Evolutionary conservation across 2,797 vertebrate species (phyloP).

Genomic region (Pygocentrus nattereri): DNA sequence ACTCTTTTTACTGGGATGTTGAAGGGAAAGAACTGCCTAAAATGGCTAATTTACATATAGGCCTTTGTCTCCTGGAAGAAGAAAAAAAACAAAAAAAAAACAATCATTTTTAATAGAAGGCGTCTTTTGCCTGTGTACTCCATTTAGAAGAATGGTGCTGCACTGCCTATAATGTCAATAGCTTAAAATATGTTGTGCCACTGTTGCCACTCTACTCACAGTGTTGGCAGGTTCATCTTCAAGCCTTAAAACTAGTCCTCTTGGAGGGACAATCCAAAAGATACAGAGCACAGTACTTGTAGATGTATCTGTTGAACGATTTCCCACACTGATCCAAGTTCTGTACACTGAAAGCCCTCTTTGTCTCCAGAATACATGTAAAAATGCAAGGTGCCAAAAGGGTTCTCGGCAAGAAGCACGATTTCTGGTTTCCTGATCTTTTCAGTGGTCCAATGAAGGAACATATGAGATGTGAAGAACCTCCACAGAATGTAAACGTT

Average conservation of each 20-base stretch:
- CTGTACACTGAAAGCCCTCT: background rate
- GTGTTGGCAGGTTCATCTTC: background rate
- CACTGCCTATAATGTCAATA: background rate
- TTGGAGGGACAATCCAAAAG: background rate
- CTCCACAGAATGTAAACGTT: too few relatives aligned
- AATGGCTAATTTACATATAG: conserved; percentile 11
- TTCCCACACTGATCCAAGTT: background rate
- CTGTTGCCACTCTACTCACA: background rate
- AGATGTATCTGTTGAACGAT: background rate
- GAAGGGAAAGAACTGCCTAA: conserved; percentile 73
- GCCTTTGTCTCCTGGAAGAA: too few relatives aligned
- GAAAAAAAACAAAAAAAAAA: too few relatives aligned
- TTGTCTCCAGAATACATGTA: background rate
- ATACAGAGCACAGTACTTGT: background rate
- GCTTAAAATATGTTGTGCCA: background rate
- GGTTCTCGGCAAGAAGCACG: background rate
- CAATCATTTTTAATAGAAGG: background rate
- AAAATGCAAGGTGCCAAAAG: background rate
- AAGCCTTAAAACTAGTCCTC: background rate
- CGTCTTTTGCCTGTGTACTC: background rate
- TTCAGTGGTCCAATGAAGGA: background rate
- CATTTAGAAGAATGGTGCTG: background rate
- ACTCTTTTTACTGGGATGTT: conserved; percentile 74
- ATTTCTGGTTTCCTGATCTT: background rate
- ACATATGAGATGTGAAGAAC: too few relatives aligned